Base-by-base conservation (phyloP, 2,797 vertebrate genomes). In the Otolemur crassicaudatus region DNA sequence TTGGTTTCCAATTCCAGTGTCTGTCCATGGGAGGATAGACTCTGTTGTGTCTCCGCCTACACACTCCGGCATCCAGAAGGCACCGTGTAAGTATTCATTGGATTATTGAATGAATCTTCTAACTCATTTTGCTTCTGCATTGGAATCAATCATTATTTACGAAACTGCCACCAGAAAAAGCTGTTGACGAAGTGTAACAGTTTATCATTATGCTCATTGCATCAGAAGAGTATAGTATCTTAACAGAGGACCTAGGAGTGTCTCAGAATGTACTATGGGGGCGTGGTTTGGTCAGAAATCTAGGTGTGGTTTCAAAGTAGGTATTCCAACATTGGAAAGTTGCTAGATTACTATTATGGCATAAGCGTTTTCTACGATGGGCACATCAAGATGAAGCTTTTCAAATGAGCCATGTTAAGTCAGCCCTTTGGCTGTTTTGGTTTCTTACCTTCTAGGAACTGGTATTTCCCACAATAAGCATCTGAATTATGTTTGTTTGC, bases 371-470 rank as follows among this genome's bases (percentile, higher is more conserved):
- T n/a, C 8, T 67, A 80, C 37, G 25, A 63, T 56, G 67, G 29
- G 7, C 23, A 58, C 4, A 63, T 40, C 3, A 80, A 80, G 7
- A 82, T 61, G 22, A 93, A 12, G 11, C 10, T 77, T 14, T 82
- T 63, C 23, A 92, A 88, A 49, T 63, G 16, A 92, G 1, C 31
- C 49, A 20, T 5, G 8, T 34, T 82, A 72, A 29, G 19, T 43
- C 89, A 34, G 25, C 5, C 16, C 11, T 61, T 91, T 29, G 61
- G 34, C 69, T 90, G 3, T 37, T 88, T 76, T 1, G 0, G 6
- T 61, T 29, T 77, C 77, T 86, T 34, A 73, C 6, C 46, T 95
- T 93, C n/a, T 90, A 56, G 13, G 37, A 80, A 82, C 7, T 88
- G 14, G 0, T 90, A 37, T 79, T 85, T 94, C 61, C 69, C 79